phyloP scores from a whole-genome alignment of 1,140 invertebrate species.

The Nasonia longicornis region DNA sequence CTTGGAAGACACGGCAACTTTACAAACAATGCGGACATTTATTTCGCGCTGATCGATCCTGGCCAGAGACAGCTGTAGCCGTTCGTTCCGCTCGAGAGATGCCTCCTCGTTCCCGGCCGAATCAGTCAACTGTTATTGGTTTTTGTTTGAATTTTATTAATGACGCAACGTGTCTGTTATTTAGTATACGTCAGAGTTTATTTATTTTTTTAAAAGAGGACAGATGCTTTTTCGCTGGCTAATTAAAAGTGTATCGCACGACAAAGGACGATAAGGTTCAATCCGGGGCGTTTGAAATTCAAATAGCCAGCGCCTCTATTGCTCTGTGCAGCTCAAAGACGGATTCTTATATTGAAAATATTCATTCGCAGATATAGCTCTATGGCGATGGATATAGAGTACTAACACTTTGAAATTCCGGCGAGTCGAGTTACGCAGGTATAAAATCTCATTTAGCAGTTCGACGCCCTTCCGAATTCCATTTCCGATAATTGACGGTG shows the following conservation, averaged over 20 bases:
- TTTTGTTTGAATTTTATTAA: neutral
- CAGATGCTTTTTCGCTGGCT: too few species aligned
- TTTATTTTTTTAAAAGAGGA: too few species aligned
- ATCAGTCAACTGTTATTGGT: slow-evolving; percentile 5
- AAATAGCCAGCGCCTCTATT: too few species aligned
- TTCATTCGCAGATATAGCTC: neutral
- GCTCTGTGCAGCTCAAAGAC: neutral
- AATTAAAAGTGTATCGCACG: too few species aligned
- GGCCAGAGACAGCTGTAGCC: neutral
- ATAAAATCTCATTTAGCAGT: neutral
- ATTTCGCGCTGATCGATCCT: slow-evolving; percentile 14
- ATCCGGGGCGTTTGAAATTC: too few species aligned
- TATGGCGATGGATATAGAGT: too few species aligned
- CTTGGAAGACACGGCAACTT: too few species aligned
- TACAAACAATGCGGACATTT: neutral
- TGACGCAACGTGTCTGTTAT: neutral
- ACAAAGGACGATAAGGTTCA: too few species aligned
- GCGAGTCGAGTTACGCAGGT: neutral
- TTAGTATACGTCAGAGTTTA: too few species aligned
- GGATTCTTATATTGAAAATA: neutral
- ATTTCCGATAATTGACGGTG: slow-evolving; percentile 3
- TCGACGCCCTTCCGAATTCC: neutral
- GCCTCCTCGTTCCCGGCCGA: neutral
- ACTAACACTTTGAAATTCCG: too few species aligned
- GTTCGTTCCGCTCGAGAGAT: too few species aligned